phyloP scores from a whole-genome alignment of 2,888 invertebrate species.

The Apocheima hispidaria region DNA sequence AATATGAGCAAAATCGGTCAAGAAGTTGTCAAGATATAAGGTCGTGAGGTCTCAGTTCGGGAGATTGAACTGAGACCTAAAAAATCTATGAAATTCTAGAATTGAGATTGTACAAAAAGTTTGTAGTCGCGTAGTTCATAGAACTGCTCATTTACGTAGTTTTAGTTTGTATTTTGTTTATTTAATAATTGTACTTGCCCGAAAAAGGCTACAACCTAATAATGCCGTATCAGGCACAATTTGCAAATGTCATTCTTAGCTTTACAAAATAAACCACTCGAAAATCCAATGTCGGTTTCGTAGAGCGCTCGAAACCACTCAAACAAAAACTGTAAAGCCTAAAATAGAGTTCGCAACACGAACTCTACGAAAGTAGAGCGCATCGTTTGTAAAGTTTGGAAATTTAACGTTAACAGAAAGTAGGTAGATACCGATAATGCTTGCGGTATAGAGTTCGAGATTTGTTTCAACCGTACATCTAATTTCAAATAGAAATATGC shows the following conservation, averaged over 20 bases:
- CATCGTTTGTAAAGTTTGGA: slow-evolving; percentile 46
- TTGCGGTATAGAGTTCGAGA: slow-evolving; percentile 27
- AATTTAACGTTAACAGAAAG: slow-evolving; percentile 43
- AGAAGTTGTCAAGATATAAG: no score
- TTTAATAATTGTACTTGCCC: no score
- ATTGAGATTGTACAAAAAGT: no score
- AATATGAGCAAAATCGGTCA: no score
- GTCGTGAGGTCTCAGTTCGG: no score
- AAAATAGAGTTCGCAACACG: slow-evolving; percentile 47
- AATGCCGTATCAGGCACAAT: neutral
- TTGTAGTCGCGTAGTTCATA: no score
- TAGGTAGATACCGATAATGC: slow-evolving; percentile 33
- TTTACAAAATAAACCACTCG: slow-evolving; percentile 37
- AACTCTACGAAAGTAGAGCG: slow-evolving; percentile 46
- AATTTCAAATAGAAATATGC: slow-evolving; percentile 24
- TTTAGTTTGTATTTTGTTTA: no score
- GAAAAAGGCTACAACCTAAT: neutral
- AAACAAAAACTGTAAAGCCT: slow-evolving; percentile 51
- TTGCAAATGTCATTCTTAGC: slow-evolving; percentile 16
- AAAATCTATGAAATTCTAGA: no score
- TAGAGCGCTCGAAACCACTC: slow-evolving; percentile 41
- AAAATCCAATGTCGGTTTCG: slow-evolving; percentile 35
- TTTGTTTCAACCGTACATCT: slow-evolving; percentile 24
- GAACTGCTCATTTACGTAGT: no score
- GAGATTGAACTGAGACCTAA: no score